A percentile compares a stretch with the other conserved stretches of the same genome.
Evolutionary conservation across 1,140 invertebrate species (phyloP).

Genomic region (Sycophaga agraensis): DNA sequence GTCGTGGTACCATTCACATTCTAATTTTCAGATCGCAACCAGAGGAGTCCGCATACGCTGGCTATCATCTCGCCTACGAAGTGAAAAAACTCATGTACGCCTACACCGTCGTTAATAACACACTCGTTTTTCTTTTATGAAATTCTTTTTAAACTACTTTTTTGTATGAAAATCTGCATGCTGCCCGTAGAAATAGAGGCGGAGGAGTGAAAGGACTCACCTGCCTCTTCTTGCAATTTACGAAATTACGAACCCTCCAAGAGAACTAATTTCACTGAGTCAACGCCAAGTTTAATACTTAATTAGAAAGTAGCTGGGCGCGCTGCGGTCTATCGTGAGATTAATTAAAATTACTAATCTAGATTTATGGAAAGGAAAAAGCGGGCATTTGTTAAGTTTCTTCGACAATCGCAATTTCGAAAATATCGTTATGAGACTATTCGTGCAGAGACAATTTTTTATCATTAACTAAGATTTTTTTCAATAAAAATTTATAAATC

Average conservation of each 20-base stretch:
- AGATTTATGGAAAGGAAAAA: too few relatives aligned
- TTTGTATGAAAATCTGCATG: conserved; percentile 10
- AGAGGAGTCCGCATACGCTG: conserved; percentile 88
- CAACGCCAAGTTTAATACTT: conserved; percentile 2
- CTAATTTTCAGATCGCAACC: conserved; percentile 74
- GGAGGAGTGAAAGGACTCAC: background rate
- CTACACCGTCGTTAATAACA: conserved; percentile 49
- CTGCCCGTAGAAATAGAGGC: conserved; percentile 2
- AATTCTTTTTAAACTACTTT: conserved; percentile 6
- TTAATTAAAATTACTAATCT: too few relatives aligned
- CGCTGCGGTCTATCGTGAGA: too few relatives aligned
- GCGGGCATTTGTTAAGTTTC: too few relatives aligned
- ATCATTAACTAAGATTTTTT: too few relatives aligned
- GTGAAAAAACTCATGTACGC: conserved; percentile 99
- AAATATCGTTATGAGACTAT: too few relatives aligned
- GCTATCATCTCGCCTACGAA: conserved; percentile 98
- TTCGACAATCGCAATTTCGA: too few relatives aligned
- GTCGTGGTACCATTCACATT: too few relatives aligned
- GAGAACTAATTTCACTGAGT: background rate
- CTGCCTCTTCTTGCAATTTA: conserved; percentile 1
- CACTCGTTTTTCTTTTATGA: conserved; percentile 33
- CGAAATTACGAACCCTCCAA: background rate
- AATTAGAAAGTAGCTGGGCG: too few relatives aligned
- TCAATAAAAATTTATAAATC: too few relatives aligned
- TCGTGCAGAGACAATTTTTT: too few relatives aligned